These are phyloP conservation scores for Schizothorax lantsangensis DNA, from an alignment of 2,797 vertebrate genomes.

Conservation along the genomic window DNA sequence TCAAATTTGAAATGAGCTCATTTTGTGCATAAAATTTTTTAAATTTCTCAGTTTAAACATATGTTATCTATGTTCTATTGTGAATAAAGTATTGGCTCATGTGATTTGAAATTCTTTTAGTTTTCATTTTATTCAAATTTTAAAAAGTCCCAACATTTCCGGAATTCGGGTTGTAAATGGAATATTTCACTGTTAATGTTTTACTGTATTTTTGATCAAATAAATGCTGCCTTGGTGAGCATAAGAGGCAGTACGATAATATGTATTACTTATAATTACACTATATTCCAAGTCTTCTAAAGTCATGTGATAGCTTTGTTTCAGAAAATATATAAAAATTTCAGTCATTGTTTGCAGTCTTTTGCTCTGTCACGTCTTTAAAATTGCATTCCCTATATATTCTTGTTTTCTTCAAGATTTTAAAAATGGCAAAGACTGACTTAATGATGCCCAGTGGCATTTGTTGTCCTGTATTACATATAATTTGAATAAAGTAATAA, in stretches of 20 bases:
- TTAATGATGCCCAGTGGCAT: neutral
- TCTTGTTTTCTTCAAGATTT: neutral
- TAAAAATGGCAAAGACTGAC: neutral
- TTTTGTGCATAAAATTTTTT: no score
- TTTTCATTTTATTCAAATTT: no score
- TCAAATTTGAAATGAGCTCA: no score
- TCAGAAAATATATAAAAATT: neutral
- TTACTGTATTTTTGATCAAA: neutral
- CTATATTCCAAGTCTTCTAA: neutral
- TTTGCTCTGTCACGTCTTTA: neutral
- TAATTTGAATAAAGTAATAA: neutral
- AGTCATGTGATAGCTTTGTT: neutral
- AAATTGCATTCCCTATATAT: neutral
- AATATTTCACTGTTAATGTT: neutral
- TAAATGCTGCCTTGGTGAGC: neutral
- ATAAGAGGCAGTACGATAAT: neutral
- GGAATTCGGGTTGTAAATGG: no score
- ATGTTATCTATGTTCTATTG: no score
- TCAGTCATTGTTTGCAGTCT: neutral
- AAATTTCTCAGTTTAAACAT: no score
- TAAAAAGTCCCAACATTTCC: no score
- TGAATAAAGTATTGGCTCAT: no score
- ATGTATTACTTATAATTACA: neutral
- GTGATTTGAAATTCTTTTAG: no score
- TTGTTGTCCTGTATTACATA: neutral